phyloP scores from a whole-genome alignment of 2,888 invertebrate species.

The Sminthurides aquaticus region DNA sequence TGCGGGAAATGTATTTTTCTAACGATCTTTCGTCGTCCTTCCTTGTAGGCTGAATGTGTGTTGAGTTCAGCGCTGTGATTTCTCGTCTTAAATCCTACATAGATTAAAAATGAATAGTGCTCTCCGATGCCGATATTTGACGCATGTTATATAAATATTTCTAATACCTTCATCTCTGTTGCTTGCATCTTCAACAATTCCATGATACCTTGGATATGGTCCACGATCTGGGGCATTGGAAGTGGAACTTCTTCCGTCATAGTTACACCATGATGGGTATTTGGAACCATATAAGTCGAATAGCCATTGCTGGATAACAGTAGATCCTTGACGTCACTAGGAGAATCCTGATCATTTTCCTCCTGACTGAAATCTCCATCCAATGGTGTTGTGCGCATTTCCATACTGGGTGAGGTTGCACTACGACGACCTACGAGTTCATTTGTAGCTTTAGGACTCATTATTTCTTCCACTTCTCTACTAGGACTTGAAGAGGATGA shows the following conservation, averaged over 20 bases:
- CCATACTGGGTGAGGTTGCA: slow-evolving; percentile 24
- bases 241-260: slow-evolving; percentile 11
- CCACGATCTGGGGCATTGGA: slow-evolving; percentile 31
- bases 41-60: slow-evolving; percentile 9
- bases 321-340: slow-evolving; percentile 2
- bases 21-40: slow-evolving; percentile 19
- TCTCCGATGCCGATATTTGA: too few relatives aligned
- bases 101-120: neutral
- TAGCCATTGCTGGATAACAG: slow-evolving; percentile 5
- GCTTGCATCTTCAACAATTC: slow-evolving; percentile 39
- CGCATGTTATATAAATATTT: neutral
- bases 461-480: slow-evolving; percentile 79
- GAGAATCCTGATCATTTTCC: slow-evolving; percentile 21
- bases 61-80: slow-evolving; percentile 27
- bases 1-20: slow-evolving; percentile 27
- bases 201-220: slow-evolving; percentile 38
- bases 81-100: slow-evolving; percentile 39
- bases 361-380: slow-evolving; percentile 24
- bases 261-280: neutral
- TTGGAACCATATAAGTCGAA: slow-evolving; percentile 11
- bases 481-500: slow-evolving; percentile 59
- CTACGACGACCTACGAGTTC: slow-evolving; percentile 25
- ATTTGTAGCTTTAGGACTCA: slow-evolving; percentile 51
- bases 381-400: slow-evolving; percentile 14
- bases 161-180: slow-evolving; percentile 34